Evolutionary conservation across 2,113 vertebrate species (phyloP).

Genomic region (Hoplias malabaricus): DNA sequence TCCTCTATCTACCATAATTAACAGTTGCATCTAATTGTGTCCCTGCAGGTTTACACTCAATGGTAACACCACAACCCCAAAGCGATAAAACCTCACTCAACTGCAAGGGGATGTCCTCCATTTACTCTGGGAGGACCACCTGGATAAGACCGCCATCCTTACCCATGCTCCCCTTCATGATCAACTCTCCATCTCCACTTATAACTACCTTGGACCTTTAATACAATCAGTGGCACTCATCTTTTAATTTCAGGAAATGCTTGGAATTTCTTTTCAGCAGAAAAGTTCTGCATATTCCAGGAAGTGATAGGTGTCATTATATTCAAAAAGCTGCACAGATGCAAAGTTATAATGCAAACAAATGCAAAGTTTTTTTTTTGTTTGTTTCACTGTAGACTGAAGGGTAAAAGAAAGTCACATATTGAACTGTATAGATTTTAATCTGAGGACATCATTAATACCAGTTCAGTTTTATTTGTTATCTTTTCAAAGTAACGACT

Average conservation of each 20-base stretch:
- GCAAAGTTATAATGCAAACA: too few relatives aligned
- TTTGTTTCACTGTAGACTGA: not conserved
- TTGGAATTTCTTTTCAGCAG: constrained; percentile 43
- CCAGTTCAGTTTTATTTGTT: constrained; percentile 64
- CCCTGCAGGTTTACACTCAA: constrained; percentile 78
- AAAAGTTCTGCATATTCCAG: constrained; percentile 41
- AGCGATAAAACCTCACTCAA: constrained; percentile 66
- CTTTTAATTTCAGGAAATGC: constrained; percentile 44
- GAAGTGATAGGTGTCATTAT: constrained; percentile 36
- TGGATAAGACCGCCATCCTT: not conserved
- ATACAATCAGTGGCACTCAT: constrained; percentile 25
- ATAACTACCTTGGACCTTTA: not conserved
- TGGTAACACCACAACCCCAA: constrained; percentile 77
- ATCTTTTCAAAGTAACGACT: constrained; percentile 62
- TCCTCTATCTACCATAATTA: too few relatives aligned
- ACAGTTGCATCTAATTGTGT: not conserved
- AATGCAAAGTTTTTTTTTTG: not conserved
- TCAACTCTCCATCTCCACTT: too few relatives aligned
- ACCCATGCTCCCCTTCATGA: not conserved
- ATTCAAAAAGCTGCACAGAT: constrained; percentile 49
- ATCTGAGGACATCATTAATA: constrained; percentile 12
- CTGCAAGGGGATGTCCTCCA: not conserved
- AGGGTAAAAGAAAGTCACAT: not conserved
- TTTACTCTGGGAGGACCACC: not conserved
- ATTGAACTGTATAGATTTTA: not conserved